phyloP scores from a whole-genome alignment of 1,140 invertebrate species.

The Drosophila eugracilis region DNA sequence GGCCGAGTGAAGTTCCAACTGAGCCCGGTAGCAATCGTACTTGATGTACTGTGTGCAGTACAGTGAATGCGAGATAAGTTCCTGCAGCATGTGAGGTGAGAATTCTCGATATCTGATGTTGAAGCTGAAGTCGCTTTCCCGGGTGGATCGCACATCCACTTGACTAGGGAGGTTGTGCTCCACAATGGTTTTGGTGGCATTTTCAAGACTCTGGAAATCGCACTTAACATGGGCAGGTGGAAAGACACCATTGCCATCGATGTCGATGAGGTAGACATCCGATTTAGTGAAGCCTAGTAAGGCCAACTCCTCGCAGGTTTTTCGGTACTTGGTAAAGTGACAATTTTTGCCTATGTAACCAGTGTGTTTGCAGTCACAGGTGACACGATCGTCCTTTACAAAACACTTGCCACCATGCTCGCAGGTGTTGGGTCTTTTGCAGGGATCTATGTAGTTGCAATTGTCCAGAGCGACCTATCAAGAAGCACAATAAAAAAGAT shows the following conservation, averaged over 20 bases:
- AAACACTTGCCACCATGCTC: conserved; percentile 96
- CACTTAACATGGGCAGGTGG: conserved; percentile 96
- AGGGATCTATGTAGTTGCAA: conserved; percentile 95
- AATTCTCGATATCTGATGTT: conserved; percentile 95
- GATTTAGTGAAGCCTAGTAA: conserved; percentile 93
- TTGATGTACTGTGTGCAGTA: conserved; percentile 96
- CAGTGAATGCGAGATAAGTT: conserved; percentile 94
- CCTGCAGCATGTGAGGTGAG: conserved; percentile 94
- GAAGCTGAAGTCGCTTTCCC: conserved; percentile 92
- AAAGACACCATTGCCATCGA: conserved; percentile 96
- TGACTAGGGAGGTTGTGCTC: conserved; percentile 96
- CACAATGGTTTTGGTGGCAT: conserved; percentile 95
- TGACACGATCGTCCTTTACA: conserved; percentile 93
- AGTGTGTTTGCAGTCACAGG: conserved; percentile 94
- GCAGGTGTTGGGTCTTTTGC: conserved; percentile 94
- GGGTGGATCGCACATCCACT: conserved; percentile 92
- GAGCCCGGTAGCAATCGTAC: conserved; percentile 95
- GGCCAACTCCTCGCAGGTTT: conserved; percentile 96
- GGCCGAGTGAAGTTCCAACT: conserved; percentile 93
- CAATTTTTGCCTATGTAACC: conserved; percentile 96
- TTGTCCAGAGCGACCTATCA: conserved; percentile 92
- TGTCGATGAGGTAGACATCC: conserved; percentile 95
- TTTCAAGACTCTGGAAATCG: conserved; percentile 93
- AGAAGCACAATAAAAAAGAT: no score
- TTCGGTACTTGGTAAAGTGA: conserved; percentile 95